Conservation (phyloP, 2,888 invertebrate species). For the Spilosoma lubricipeda region DNA sequence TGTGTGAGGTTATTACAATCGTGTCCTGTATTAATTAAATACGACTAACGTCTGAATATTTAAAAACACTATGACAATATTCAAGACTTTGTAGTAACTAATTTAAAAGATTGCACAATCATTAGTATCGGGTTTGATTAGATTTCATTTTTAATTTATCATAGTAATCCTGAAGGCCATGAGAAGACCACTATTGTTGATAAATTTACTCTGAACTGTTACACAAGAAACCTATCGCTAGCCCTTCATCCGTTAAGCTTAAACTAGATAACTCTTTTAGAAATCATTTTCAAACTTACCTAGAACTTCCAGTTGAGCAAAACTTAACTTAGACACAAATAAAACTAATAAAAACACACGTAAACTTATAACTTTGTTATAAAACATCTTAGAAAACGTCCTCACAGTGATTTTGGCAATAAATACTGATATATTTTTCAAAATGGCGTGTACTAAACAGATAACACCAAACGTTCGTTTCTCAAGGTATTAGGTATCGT, state of each 20-base stretch:
- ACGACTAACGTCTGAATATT: background rate
- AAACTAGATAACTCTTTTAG: background rate
- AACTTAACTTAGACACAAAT: constrained; percentile 27
- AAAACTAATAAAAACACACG: constrained; percentile 34
- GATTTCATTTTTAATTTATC: constrained; percentile 1
- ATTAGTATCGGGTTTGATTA: background rate
- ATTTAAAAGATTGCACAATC: background rate
- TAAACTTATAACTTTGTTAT: constrained; percentile 26
- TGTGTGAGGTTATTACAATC: background rate
- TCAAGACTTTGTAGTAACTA: background rate
- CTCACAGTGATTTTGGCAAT: background rate
- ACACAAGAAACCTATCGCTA: background rate
- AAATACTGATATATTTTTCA: constrained; percentile 12
- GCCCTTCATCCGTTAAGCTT: background rate
- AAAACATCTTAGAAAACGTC: constrained; percentile 9
- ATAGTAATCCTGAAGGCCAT: background rate
- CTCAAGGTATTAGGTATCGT: constrained; percentile 5
- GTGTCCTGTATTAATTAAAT: background rate
- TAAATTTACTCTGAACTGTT: background rate
- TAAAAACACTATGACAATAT: background rate
- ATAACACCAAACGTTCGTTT: constrained; percentile 14
- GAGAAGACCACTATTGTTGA: background rate
- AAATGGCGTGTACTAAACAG: constrained; percentile 21
- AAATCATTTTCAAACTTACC: constrained; percentile 6
- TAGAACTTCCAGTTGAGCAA: constrained; percentile 32